Evolutionary conservation across 1,140 invertebrate species (phyloP).

Genomic region (Trialeurodes vaporariorum): DNA sequence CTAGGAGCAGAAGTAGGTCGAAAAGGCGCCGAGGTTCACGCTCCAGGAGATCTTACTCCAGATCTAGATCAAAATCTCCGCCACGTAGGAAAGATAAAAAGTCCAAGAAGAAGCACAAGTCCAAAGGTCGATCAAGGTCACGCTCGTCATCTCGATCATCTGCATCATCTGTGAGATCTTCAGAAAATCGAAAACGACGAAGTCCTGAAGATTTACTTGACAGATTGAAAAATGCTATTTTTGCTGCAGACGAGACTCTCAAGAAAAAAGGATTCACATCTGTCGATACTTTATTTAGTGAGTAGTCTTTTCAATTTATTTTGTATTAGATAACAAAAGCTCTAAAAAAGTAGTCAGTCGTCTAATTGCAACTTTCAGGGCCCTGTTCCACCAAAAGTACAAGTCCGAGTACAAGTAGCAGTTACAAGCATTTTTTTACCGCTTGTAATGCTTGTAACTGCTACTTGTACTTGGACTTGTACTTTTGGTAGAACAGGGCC

Average conservation of each 20-base stretch:
- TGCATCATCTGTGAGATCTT: neutral
- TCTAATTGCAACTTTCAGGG: too few species aligned
- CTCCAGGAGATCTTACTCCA: neutral
- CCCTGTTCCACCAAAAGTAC: too few species aligned
- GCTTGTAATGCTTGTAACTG: too few species aligned
- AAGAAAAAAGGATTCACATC: neutral
- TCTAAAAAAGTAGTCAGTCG: too few species aligned
- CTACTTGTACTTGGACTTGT: too few species aligned
- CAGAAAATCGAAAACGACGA: neutral
- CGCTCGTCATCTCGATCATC: neutral
- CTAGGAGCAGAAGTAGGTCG: neutral
- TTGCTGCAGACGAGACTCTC: neutral
- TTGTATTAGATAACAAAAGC: too few species aligned
- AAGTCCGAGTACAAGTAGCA: too few species aligned
- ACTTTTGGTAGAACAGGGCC: too few species aligned
- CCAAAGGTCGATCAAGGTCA: neutral
- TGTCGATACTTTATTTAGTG: neutral
- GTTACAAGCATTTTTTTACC: too few species aligned
- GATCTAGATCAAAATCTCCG: neutral
- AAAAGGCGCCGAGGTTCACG: neutral
- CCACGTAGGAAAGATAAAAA: neutral
- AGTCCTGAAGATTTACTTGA: neutral
- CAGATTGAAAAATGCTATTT: neutral
- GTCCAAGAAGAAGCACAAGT: neutral
- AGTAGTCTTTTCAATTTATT: neutral